These are phyloP conservation scores for Unio pictorum DNA, from an alignment of 2,888 invertebrate genomes.

Conservation along the genomic window DNA sequence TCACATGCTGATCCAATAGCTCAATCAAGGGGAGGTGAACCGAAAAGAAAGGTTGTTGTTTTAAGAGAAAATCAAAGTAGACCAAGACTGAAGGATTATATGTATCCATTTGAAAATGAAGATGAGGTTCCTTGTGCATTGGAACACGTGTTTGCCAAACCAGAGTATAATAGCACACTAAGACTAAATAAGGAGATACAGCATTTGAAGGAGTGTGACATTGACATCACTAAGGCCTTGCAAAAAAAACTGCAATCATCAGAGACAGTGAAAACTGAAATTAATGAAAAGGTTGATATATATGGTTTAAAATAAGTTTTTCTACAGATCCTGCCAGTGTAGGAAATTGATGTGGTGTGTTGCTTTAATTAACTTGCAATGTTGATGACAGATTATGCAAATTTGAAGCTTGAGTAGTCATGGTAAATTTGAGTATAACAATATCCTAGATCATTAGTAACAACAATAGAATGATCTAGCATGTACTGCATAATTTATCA, in stretches of 20 bases:
- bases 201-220: conserved; percentile 34
- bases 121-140: conserved; percentile 27
- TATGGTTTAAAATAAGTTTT: not conserved
- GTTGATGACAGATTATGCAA: too few species aligned
- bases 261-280: conserved; percentile 42
- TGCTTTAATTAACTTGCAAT: too few species aligned
- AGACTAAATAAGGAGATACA: conserved; percentile 55
- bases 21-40: conserved; percentile 2
- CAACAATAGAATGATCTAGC: too few species aligned
- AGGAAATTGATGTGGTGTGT: too few species aligned
- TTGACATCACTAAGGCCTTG: conserved; percentile 51
- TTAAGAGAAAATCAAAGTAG: conserved; percentile 46
- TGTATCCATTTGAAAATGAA: conserved; percentile 46
- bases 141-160: conserved; percentile 59
- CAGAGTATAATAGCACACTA: conserved; percentile 63
- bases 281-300: conserved; percentile 57
- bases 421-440: too few species aligned
- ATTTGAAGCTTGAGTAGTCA: too few species aligned
- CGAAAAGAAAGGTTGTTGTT: conserved; percentile 42
- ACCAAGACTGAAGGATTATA: conserved; percentile 38
- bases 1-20: too few species aligned
- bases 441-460: too few species aligned
- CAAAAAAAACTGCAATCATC: conserved; percentile 48
- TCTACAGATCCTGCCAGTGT: too few species aligned
- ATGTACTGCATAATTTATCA: too few species aligned